Conservation (phyloP, 2,888 invertebrate genomes). For the Portevinia maculata region DNA sequence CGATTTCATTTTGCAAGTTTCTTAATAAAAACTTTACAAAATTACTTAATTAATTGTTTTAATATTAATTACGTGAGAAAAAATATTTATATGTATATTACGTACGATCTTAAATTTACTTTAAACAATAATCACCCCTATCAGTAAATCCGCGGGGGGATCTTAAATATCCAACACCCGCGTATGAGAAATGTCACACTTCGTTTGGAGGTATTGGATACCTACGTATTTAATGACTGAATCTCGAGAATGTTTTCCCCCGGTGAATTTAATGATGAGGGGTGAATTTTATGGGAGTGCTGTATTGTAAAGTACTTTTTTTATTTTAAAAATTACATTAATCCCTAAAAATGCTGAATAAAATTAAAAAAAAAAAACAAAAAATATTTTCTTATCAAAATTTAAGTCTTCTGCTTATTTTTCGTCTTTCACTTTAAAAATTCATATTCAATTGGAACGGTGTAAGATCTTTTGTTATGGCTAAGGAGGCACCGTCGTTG, state of each 20-base stretch:
- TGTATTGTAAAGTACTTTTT: slow-evolving; percentile 20
- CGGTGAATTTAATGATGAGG: too few relatives aligned
- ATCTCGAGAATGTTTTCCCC: too few relatives aligned
- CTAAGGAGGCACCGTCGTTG: slow-evolving; percentile 84
- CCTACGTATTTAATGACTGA: too few relatives aligned
- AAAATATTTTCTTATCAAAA: slow-evolving; percentile 32
- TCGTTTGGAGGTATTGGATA: too few relatives aligned
- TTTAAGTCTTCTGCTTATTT: slow-evolving; percentile 63
- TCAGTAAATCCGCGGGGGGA: too few relatives aligned
- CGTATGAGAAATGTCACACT: too few relatives aligned
- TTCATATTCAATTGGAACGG: slow-evolving; percentile 81
- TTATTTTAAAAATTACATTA: slow-evolving; percentile 21
- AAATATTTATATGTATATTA: too few relatives aligned
- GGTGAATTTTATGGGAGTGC: background rate
- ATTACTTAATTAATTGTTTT: background rate
- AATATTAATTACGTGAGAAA: too few relatives aligned
- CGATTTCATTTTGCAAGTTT: slow-evolving; percentile 13
- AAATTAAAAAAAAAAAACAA: slow-evolving; percentile 16
- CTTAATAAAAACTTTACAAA: slow-evolving; percentile 26
- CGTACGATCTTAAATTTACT: slow-evolving; percentile 7
- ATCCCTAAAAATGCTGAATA: slow-evolving; percentile 10
- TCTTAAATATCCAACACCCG: too few relatives aligned
- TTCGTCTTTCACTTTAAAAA: slow-evolving; percentile 76
- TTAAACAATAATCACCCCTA: too few relatives aligned
- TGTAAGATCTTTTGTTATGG: slow-evolving; percentile 83